Base-by-base conservation (phyloP, 1,140 invertebrate genomes). In the Odontomachus brunneus region DNA sequence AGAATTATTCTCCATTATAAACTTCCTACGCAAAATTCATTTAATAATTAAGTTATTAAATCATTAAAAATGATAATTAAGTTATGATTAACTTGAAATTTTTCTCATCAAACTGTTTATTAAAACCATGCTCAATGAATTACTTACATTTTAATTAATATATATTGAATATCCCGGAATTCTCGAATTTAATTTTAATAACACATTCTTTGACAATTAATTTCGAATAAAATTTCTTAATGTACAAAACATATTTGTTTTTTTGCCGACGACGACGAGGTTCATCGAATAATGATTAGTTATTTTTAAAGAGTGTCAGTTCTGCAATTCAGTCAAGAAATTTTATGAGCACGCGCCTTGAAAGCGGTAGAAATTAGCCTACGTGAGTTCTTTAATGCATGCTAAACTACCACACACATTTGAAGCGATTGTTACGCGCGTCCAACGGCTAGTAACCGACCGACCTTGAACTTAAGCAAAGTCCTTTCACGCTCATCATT, bases 381-480 rank as follows among this genome's bases (percentile, higher is more conserved):
- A 19, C 33, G 33, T n/a, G 49, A 59, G 17, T 59, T 48, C 9
- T 80, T 66, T 44, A 76, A 76, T 53, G 60, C 73, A 55, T 59
- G n/a, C 22, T 69, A 57, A 80, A 71, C 5, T 44, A 24, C 14
- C 17, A 19, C 49, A 57, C 38, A 44, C 38, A 44, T 78, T 67
- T 49, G 55, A 67, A 69, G 63, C 33, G 29, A 59, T 48, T 14
- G 22, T 29, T 44, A 44, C 38, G 38, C 38, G 17, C 0, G 24
- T 76, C 12, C 11, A 44, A 67, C n/a, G 3, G 22, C 29, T 44
- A 26, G 11, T 17, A 55, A 83, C 26, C 66, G 48, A 71, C 26
- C 38, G 67, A 44, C 84, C 82, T 83, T 84, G 82, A 86, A 87
- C 29, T 67, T 53, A 75, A 15, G 2, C 1, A 44, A 7, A 80